These are phyloP conservation scores for Hyaena hyaena DNA, from an alignment of 2,113 vertebrate species.

Conservation along the genomic window DNA sequence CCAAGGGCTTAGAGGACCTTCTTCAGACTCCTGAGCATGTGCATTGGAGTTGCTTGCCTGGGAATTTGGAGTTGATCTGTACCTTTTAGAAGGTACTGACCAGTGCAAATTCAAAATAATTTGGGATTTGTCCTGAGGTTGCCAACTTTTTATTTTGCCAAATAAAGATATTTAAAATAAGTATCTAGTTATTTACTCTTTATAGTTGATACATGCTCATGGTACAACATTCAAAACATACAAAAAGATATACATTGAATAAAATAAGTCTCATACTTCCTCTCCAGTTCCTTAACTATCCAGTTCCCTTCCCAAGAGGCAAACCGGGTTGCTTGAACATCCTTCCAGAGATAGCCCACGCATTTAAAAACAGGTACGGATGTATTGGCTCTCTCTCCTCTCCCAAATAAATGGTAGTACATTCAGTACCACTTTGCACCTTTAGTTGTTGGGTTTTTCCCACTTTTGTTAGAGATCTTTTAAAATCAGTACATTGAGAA, in stretches of 20 bases:
- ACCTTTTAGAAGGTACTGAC: not conserved
- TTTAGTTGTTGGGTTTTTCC: not conserved
- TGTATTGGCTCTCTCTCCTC: not conserved
- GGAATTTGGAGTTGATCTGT: not conserved
- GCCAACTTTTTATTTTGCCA: slow-evolving; percentile 59
- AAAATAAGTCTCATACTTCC: slow-evolving; percentile 68
- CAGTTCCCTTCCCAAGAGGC: slow-evolving; percentile 61
- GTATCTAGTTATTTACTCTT: slow-evolving; percentile 19
- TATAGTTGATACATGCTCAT: slow-evolving; percentile 54
- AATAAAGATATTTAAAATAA: slow-evolving; percentile 49
- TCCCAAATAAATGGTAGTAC: slow-evolving; percentile 23
- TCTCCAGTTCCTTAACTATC: slow-evolving; percentile 64
- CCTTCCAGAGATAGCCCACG: slow-evolving; percentile 66
- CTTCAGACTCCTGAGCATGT: not conserved
- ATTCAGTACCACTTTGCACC: slow-evolving; percentile 30
- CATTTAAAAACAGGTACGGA: slow-evolving; percentile 45
- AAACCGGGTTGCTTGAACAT: slow-evolving; percentile 62
- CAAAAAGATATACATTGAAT: slow-evolving; percentile 60
- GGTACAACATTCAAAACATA: slow-evolving; percentile 52
- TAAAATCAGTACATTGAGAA: not conserved
- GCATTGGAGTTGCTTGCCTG: not conserved
- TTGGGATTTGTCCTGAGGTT: slow-evolving; percentile 38
- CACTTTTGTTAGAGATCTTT: slow-evolving; percentile 36
- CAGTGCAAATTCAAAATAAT: not conserved
- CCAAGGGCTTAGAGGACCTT: not conserved